Conservation (phyloP, 2,888 invertebrate species). For the Apodemia mormo region DNA sequence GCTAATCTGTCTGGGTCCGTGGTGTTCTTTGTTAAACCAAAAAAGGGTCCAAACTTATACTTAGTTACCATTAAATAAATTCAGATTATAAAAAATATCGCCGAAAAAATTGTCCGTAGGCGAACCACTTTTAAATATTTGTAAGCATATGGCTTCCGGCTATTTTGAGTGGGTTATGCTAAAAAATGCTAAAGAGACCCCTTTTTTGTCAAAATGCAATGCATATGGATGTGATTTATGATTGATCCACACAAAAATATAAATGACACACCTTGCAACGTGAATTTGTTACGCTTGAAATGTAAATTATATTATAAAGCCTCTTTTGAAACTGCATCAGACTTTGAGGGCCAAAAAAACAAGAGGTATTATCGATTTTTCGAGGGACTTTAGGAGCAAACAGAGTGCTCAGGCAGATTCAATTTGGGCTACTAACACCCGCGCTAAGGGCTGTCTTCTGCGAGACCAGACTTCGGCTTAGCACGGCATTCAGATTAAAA, state of each 20-base stretch:
- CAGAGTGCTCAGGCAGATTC: too few species aligned
- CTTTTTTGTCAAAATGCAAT: constrained; percentile 51
- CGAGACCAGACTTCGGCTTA: too few species aligned
- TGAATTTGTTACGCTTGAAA: constrained; percentile 48
- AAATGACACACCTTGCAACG: constrained; percentile 38
- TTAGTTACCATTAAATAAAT: constrained; percentile 80
- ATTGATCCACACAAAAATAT: constrained; percentile 30
- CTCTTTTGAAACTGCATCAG: neutral
- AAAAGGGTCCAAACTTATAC: constrained; percentile 69
- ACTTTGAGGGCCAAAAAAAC: neutral
- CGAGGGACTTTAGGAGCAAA: too few species aligned
- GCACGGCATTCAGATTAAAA: too few species aligned
- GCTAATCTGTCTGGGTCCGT: constrained; percentile 72
- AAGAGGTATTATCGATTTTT: neutral
- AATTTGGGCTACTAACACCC: too few species aligned
- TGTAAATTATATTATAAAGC: neutral
- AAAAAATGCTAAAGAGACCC: constrained; percentile 52
- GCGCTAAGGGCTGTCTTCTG: too few species aligned
- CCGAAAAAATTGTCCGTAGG: constrained; percentile 62
- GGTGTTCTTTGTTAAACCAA: constrained; percentile 55
- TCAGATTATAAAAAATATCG: constrained; percentile 54
- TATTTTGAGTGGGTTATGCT: constrained; percentile 77
- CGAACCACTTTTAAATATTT: constrained; percentile 77
- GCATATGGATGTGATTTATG: constrained; percentile 51
- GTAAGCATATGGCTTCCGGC: constrained; percentile 80